Evolutionary conservation across 2,113 vertebrate species (phyloP).

Genomic region (Trogon melanurus): DNA sequence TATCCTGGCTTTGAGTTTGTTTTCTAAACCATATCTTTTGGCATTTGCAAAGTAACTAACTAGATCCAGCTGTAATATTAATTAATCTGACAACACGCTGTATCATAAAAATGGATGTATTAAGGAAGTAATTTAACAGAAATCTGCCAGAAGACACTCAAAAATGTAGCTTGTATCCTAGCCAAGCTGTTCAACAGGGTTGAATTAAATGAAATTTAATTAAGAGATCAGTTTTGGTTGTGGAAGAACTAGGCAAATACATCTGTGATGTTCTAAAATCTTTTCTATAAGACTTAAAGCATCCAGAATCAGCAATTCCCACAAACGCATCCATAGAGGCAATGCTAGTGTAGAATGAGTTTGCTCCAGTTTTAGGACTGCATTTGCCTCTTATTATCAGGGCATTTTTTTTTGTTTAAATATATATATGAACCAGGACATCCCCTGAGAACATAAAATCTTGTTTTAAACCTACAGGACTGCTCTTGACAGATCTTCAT

Average conservation of each 20-base stretch:
- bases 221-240: background rate
- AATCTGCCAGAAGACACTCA: background rate
- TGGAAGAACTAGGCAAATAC: background rate
- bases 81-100: background rate
- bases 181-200: background rate
- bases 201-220: background rate
- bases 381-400: background rate
- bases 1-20: background rate
- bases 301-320: background rate
- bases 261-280: background rate
- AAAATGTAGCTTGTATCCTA: background rate
- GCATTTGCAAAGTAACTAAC: background rate
- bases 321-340: background rate
- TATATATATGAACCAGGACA: rapidly evolving
- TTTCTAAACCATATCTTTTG: background rate
- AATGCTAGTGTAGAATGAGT: background rate
- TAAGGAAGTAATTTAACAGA: background rate
- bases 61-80: background rate
- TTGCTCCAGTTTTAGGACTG: background rate
- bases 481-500: background rate
- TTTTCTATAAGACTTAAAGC: background rate
- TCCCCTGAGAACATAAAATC: background rate
- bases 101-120: background rate
- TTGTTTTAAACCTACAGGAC: background rate
- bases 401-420: background rate